Base-by-base conservation (phyloP, 2,888 invertebrate genomes). In the Trisateles emortualis region DNA sequence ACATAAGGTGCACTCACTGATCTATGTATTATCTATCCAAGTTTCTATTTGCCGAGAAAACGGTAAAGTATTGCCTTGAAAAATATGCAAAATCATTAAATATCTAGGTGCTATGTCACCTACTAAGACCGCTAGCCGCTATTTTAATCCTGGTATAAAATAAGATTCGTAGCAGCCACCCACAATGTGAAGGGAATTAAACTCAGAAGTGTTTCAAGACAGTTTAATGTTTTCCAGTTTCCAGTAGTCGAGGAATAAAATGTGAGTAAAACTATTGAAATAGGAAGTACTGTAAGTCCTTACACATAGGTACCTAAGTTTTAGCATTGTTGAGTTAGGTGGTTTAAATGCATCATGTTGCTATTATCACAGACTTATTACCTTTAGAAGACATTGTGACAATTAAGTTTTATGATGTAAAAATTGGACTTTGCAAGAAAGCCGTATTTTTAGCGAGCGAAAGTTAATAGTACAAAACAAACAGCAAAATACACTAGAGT, bases 11-110 rank as follows among this genome's bases (percentile, higher is more conserved):
- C 56, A 52, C 38, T 38, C 33, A 47, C 47, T 44, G 45, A 60
- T 41, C 29, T 52, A 42, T 69, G 65, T 68, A 47, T 66, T 52
- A 57, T 64, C 60, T 64, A 53, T 58, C 44, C 51, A 48, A 52
- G 64, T 76, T 72, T 77, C 64, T 74, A 71, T 69, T 48, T 52
- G 33, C 14, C 22, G 26, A 35, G 40, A 41, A 32, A 50, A 43
- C 30, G 14, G 29, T 42, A 38, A 29, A 50, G 19, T 50, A 38
- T 43, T 50, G 14, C n/a, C 36, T 13, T 36, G 39, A 38, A 45
- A 40, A 45, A 40, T 45, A 45, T 52, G 51, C 44, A 51, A 24
- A 24, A 10, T 45, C 45, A 35, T 52, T 35, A 40, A 41, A 35
- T 46, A 17, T 40, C 26, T 40, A n/a, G n/a, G n/a, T n/a, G 44